Evolutionary conservation across 2,113 vertebrate species (phyloP).

Genomic region (Opisthocomus hoazin): DNA sequence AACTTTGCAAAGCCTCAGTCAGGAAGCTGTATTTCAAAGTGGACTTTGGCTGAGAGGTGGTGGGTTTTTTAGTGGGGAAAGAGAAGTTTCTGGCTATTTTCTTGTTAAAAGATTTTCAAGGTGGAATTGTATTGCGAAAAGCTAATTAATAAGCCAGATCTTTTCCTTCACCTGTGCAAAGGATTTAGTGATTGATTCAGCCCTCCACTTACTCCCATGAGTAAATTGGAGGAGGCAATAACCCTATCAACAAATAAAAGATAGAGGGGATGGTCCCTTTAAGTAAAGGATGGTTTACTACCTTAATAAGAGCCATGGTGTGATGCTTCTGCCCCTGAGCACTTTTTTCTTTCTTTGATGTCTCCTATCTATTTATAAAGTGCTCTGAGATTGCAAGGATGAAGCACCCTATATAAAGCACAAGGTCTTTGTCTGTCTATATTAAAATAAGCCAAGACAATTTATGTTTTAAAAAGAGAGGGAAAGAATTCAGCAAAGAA

Average conservation of each 20-base stretch:
- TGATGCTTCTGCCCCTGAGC: conserved; percentile 29
- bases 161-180: not conserved
- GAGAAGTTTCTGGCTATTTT: not conserved
- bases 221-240: not conserved
- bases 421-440: not conserved
- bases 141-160: not conserved
- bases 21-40: not conserved
- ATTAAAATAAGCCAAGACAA: not conserved
- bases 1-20: not conserved
- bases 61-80: not conserved
- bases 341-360: conserved; percentile 35
- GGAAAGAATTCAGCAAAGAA: not conserved
- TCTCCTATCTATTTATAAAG: conserved; percentile 35
- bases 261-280: not conserved
- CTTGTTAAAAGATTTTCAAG: not conserved
- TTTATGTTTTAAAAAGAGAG: not conserved
- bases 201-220: not conserved
- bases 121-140: not conserved
- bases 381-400: conserved; percentile 5
- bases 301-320: not conserved
- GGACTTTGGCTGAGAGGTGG: not conserved
- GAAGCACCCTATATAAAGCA: not conserved
- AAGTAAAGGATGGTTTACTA: conserved; percentile 7
- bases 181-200: not conserved
- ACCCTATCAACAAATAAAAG: not conserved